A percentile compares a stretch with the other conserved stretches of the same genome.
Conservation (phyloP, 2,888 invertebrate species). For the Timema podura region DNA sequence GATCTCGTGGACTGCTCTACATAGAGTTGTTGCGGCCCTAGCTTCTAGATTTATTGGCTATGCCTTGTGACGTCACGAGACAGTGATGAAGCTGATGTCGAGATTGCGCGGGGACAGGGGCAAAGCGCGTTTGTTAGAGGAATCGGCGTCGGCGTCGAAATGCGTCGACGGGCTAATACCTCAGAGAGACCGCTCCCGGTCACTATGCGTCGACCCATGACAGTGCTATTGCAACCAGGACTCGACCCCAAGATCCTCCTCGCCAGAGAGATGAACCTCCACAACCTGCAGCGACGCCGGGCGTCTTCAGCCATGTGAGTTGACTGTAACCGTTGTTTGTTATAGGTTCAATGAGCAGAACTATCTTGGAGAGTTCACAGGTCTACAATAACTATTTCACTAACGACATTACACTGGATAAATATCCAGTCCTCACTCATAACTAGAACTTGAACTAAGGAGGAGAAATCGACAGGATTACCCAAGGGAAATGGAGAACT, state of each 20-base stretch:
- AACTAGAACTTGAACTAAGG: no score
- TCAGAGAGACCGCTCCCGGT: constrained; percentile 42
- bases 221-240: constrained; percentile 37
- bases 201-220: constrained; percentile 42
- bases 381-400: no score
- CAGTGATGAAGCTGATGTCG: constrained; percentile 32
- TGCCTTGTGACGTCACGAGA: no score
- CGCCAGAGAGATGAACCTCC: constrained; percentile 36
- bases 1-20: no score
- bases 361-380: no score
- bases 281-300: constrained; percentile 37
- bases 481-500: no score
- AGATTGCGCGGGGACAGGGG: constrained; percentile 31
- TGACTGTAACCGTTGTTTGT: neutral
- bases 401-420: no score
- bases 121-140: constrained; percentile 19
- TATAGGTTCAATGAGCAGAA: neutral
- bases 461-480: no score
- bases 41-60: no score
- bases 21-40: no score
- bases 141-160: constrained; percentile 17
- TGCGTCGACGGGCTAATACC: constrained; percentile 19
- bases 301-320: constrained; percentile 42
- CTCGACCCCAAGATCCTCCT: constrained; percentile 36
- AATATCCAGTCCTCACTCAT: no score